Percentiles rank a stretch among this genome's conserved stretches.
Conservation (phyloP, 2,113 vertebrate genomes). For the Nesoenas mayeri region DNA sequence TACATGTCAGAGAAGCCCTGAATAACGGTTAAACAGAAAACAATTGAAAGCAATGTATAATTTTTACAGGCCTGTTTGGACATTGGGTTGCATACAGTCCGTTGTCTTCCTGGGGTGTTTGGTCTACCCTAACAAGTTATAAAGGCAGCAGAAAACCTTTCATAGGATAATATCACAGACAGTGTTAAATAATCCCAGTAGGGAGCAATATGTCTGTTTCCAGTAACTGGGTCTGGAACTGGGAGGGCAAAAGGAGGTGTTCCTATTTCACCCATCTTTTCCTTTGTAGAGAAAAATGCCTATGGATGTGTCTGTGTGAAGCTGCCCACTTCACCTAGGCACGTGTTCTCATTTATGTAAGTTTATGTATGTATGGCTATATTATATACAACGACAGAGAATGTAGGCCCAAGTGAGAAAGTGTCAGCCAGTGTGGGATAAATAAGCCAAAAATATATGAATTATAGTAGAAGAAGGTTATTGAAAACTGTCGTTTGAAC, state of each 20-base stretch:
- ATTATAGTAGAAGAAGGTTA: background rate
- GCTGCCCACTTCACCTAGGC: background rate
- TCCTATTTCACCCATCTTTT: background rate
- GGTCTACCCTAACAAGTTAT: background rate
- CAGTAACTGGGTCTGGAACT: background rate
- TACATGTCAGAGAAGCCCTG: background rate
- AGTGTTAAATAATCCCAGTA: background rate
- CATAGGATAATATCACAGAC: background rate
- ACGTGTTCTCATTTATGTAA: background rate
- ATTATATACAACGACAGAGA: background rate
- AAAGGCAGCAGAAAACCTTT: background rate
- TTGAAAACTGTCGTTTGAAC: background rate
- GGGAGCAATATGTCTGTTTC: background rate
- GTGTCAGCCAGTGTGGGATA: background rate
- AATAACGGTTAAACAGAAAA: background rate
- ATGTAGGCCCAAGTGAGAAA: background rate
- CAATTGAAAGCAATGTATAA: fast-evolving
- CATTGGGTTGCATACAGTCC: background rate
- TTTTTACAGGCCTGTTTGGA: background rate
- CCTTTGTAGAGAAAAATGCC: background rate
- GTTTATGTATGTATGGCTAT: background rate
- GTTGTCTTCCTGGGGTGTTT: background rate
- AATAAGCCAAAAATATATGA: background rate
- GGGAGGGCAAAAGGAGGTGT: background rate
- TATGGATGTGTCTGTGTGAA: background rate